Evolutionary conservation across 2,113 vertebrate species (phyloP).

Genomic region (Diphyllodes magnificus): DNA sequence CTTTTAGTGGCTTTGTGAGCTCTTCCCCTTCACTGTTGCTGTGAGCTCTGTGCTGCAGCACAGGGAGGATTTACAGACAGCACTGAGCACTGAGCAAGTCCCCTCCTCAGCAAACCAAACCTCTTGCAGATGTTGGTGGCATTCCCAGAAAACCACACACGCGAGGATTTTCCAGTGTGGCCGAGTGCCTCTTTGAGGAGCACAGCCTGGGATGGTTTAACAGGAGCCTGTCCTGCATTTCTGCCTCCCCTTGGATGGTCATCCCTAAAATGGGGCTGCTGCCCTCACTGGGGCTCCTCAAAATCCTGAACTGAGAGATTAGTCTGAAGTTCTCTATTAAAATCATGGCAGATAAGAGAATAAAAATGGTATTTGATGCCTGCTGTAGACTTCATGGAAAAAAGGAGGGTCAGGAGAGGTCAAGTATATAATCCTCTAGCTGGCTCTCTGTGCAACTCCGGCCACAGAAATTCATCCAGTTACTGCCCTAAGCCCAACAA

Average conservation of each 20-base stretch:
- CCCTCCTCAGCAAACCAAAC: not conserved
- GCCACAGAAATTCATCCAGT: conserved; percentile 3
- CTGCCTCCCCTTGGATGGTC: not conserved
- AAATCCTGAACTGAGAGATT: not conserved
- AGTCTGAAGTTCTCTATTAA: not conserved
- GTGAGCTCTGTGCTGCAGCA: not conserved
- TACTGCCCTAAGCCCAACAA: not conserved
- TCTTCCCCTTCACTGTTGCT: not conserved
- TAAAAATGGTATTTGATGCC: not conserved
- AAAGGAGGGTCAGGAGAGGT: not conserved
- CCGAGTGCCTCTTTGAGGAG: not conserved
- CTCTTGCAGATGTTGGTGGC: not conserved
- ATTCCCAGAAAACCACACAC: not conserved
- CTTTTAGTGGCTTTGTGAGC: conserved; percentile 5
- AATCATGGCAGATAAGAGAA: not conserved
- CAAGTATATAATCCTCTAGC: not conserved
- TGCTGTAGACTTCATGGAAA: not conserved
- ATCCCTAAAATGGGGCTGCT: not conserved
- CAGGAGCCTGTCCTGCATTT: not conserved
- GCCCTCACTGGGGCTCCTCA: not conserved
- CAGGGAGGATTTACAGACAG: not conserved
- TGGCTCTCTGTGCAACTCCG: not conserved
- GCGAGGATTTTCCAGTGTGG: not conserved
- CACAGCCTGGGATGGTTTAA: not conserved
- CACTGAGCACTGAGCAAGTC: not conserved